These are phyloP conservation scores for Geotrypetes seraphini DNA, from an alignment of 2,797 vertebrate species.

Conservation along the genomic window DNA sequence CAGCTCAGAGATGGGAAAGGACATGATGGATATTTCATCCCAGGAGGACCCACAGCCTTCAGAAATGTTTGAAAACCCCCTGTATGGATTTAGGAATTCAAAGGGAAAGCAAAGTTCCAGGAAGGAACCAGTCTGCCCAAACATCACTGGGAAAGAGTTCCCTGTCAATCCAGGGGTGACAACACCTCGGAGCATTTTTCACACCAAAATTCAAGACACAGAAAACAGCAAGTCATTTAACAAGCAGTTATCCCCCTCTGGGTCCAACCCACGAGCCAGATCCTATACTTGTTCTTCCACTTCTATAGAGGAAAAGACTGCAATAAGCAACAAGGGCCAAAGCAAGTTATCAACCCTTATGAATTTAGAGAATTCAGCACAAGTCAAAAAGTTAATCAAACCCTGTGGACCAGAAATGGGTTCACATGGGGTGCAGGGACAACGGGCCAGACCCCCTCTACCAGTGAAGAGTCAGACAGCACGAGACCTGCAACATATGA, in stretches of 20 bases:
- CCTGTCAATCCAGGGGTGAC: constrained; percentile 35
- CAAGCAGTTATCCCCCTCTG: constrained; percentile 40
- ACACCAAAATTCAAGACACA: constrained; percentile 51
- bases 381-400: constrained; percentile 68
- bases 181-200: constrained; percentile 15
- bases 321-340: constrained; percentile 53
- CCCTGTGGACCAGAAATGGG: constrained; percentile 66
- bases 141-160: constrained; percentile 53
- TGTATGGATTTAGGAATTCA: constrained; percentile 71
- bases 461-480: constrained; percentile 67
- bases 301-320: constrained; percentile 20
- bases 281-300: constrained; percentile 69
- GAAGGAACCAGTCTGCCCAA: constrained; percentile 62
- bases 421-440: constrained; percentile 4
- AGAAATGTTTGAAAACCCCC: constrained; percentile 94
- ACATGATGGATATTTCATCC: constrained; percentile 20
- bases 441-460: constrained; percentile 62
- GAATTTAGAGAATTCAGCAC: constrained; percentile 15
- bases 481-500: constrained; percentile 56
- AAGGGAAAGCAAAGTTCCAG: constrained; percentile 30
- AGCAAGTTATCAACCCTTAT: constrained; percentile 29
- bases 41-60: constrained; percentile 48
- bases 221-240: constrained; percentile 39
- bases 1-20: constrained; percentile 39
- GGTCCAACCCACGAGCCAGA: constrained; percentile 63